These are phyloP conservation scores for Pipistrellus pipistrellus DNA, from an alignment of 2,797 vertebrate species.

Conservation along the genomic window DNA sequence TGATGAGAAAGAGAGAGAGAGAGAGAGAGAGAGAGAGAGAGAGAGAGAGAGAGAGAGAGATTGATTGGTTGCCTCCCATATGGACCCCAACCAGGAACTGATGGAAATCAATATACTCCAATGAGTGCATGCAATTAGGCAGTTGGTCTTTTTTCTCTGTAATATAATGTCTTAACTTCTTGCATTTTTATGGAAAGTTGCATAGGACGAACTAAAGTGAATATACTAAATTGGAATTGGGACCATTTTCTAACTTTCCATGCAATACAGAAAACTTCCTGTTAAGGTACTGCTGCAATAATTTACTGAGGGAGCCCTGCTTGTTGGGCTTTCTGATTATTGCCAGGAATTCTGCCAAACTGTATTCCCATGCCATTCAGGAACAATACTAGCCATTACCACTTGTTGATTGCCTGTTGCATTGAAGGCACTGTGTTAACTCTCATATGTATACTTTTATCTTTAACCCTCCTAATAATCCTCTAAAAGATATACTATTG, in stretches of 20 bases:
- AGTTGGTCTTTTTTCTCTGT: constrained; percentile 16
- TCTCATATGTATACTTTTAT: background rate
- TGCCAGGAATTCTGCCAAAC: background rate
- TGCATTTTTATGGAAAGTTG: background rate
- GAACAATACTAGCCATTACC: background rate
- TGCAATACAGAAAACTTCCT: background rate
- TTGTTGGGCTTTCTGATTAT: background rate
- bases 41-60: background rate
- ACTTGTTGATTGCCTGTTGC: background rate
- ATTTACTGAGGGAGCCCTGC: background rate
- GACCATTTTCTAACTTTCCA: background rate
- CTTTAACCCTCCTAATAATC: background rate
- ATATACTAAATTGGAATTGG: constrained; percentile 6
- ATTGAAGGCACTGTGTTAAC: background rate
- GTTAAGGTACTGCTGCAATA: background rate
- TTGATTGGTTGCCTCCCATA: background rate
- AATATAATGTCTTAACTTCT: background rate
- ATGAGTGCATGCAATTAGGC: background rate
- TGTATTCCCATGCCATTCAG: background rate
- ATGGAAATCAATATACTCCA: background rate
- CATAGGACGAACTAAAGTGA: background rate
- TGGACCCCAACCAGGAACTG: background rate
- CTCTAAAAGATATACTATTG: background rate
- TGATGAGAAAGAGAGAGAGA: background rate
- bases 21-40: background rate